Percentiles rank a stretch among this genome's conserved stretches.
Evolutionary conservation across 1,140 invertebrate species (phyloP).

Genomic region (Aphelinus certus): DNA sequence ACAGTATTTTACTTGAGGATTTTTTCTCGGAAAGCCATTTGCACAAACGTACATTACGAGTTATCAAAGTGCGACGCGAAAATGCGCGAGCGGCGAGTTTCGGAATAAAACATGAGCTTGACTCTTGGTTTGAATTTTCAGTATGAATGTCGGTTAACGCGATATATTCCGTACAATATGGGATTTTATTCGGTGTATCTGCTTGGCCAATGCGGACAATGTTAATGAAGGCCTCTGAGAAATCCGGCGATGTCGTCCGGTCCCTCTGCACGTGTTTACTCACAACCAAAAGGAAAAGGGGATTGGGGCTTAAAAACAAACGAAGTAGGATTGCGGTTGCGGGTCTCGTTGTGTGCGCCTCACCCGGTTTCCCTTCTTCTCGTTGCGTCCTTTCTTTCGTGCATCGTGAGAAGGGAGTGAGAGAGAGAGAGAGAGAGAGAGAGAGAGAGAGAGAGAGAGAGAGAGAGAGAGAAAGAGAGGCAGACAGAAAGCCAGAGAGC

Average conservation of each 20-base stretch:
- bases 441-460: too few species aligned
- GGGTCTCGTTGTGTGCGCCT: slow-evolving; percentile 30
- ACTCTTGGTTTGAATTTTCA: slow-evolving; percentile 4
- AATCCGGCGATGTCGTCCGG: not conserved
- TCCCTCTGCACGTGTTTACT: not conserved
- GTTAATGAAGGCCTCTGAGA: slow-evolving; percentile 24
- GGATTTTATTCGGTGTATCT: not conserved
- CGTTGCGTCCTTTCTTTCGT: not conserved
- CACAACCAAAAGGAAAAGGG: not conserved
- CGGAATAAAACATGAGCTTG: slow-evolving; percentile 23
- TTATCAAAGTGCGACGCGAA: not conserved
- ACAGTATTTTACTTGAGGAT: too few species aligned
- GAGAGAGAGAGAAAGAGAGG: too few species aligned
- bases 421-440: not conserved
- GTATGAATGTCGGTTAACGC: slow-evolving; percentile 1
- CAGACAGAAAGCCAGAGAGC: too few species aligned
- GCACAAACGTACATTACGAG: not conserved
- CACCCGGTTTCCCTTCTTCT: slow-evolving; percentile 2
- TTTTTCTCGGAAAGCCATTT: too few species aligned
- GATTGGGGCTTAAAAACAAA: slow-evolving; percentile 4
- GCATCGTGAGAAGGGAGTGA: slow-evolving; percentile 37
- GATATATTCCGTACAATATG: slow-evolving; percentile 16
- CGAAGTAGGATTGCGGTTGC: slow-evolving; percentile 40
- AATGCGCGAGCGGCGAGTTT: not conserved
- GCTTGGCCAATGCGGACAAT: slow-evolving; percentile 8